Conservation (phyloP, 2,797 vertebrate genomes). For the Ataeniobius toweri region DNA sequence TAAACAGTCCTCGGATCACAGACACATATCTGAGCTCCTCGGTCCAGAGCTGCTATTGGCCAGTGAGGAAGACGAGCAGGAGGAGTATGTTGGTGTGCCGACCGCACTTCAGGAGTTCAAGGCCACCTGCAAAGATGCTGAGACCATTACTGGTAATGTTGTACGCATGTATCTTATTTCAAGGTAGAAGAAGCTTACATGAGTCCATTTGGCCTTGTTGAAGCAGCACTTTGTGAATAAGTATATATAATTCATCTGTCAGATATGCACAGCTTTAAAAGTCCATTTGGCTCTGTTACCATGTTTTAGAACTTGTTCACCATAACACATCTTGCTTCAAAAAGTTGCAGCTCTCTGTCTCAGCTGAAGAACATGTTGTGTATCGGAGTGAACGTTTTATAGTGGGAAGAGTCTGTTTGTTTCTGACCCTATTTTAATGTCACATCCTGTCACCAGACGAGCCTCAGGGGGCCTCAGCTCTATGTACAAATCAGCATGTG, state of each 20-base stretch:
- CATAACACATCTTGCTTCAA: slow-evolving; percentile 1
- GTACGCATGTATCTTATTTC: slow-evolving; percentile 19
- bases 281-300: not conserved
- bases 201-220: slow-evolving; percentile 28
- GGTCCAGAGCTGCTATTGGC: slow-evolving; percentile 72
- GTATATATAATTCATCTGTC: slow-evolving; percentile 29
- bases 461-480: slow-evolving; percentile 50
- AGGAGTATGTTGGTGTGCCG: slow-evolving; percentile 87
- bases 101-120: slow-evolving; percentile 74
- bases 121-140: slow-evolving; percentile 89
- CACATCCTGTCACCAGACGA: slow-evolving; percentile 67
- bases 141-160: slow-evolving; percentile 94
- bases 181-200: slow-evolving; percentile 6
- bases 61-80: slow-evolving; percentile 78
- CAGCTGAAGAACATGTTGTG: slow-evolving; percentile 3
- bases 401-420: slow-evolving; percentile 61
- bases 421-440: slow-evolving; percentile 61
- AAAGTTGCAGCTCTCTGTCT: not conserved
- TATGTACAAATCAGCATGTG: slow-evolving; percentile 36
- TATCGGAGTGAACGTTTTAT: slow-evolving; percentile 21
- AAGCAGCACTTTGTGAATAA: slow-evolving; percentile 14
- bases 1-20: slow-evolving; percentile 56
- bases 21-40: slow-evolving; percentile 51
- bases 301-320: not conserved
- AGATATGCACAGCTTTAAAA: not conserved